Evolutionary conservation across 2,888 invertebrate species (phyloP).

Genomic region (Oscheius onirici): DNA sequence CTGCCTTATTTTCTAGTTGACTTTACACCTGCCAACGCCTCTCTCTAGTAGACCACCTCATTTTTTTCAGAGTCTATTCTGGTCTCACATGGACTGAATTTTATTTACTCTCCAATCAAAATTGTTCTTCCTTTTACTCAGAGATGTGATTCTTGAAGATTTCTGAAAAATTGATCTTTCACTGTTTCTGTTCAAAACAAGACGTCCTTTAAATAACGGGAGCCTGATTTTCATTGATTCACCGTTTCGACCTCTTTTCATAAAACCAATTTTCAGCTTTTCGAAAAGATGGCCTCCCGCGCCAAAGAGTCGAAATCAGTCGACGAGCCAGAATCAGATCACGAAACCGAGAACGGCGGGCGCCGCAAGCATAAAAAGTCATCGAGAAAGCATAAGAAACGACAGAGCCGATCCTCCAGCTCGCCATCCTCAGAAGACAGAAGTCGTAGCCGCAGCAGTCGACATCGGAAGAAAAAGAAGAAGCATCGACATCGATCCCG

Average conservation of each 20-base stretch:
- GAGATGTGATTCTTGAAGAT: too few relatives aligned
- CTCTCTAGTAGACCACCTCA: too few relatives aligned
- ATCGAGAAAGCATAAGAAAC: constrained; percentile 3
- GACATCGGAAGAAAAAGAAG: constrained; percentile 24
- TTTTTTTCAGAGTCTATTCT: too few relatives aligned
- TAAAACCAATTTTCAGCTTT: constrained; percentile 9
- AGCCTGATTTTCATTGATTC: neutral
- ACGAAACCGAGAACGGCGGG: neutral
- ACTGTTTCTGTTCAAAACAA: neutral
- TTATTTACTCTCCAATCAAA: too few relatives aligned
- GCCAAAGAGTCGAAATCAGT: neutral
- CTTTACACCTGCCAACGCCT: too few relatives aligned
- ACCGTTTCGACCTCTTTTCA: too few relatives aligned
- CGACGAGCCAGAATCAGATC: neutral
- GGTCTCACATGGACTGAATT: too few relatives aligned
- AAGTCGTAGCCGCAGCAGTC: constrained; percentile 2
- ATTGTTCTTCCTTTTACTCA: too few relatives aligned
- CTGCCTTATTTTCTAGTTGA: too few relatives aligned
- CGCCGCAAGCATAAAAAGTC: neutral
- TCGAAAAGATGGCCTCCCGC: constrained; percentile 1
- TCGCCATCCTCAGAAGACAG: neutral
- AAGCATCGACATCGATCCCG: neutral
- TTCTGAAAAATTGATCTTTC: neutral
- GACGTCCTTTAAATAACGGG: neutral
- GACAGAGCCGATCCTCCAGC: neutral